phyloP scores from a whole-genome alignment of 2,113 vertebrate genomes.

The Spermophilus dauricus region DNA sequence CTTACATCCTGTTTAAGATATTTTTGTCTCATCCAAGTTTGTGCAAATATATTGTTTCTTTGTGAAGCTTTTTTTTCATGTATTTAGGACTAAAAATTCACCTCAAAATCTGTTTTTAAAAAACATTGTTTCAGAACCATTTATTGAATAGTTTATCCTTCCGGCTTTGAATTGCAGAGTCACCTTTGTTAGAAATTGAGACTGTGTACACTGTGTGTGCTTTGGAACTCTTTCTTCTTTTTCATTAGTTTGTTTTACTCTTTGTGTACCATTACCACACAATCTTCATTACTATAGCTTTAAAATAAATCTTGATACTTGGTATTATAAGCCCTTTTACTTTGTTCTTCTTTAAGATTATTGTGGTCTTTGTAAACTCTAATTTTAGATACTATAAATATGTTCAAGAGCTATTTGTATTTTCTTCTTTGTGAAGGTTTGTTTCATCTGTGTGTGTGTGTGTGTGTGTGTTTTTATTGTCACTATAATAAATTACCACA shows the following conservation, averaged over 20 bases:
- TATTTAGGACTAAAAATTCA: neutral
- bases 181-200: neutral
- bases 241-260: conserved; percentile 5
- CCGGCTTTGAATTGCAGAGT: neutral
- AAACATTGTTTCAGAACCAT: neutral
- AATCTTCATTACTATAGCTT: neutral
- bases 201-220: neutral
- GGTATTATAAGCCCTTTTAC: neutral
- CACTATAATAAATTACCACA: neutral
- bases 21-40: neutral
- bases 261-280: neutral
- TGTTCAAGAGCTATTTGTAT: neutral
- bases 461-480: neutral
- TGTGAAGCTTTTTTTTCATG: conserved; percentile 20
- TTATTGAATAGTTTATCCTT: conserved; percentile 6
- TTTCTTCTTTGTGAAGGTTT: neutral
- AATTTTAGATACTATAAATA: neutral
- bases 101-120: neutral
- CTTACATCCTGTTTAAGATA: neutral
- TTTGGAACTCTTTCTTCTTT: neutral
- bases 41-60: neutral
- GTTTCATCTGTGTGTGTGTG: neutral
- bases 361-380: neutral
- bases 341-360: conserved; percentile 27
- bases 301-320: neutral